These are phyloP conservation scores for Morpho helenor DNA, from an alignment of 2,888 invertebrate genomes.

Conservation along the genomic window DNA sequence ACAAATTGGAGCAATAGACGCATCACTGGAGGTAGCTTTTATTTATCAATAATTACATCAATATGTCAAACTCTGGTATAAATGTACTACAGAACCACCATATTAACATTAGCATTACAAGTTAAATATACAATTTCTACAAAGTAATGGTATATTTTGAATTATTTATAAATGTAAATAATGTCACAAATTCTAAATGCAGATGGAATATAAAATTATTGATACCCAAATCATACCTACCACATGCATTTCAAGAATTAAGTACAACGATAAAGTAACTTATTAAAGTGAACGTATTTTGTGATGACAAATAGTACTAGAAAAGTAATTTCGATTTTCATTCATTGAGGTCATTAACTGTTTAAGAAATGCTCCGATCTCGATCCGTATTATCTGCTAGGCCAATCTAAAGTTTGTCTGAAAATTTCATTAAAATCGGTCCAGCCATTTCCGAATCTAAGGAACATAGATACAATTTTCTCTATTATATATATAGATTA, in stretches of 20 bases:
- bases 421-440: too few species aligned
- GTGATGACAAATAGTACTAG: too few species aligned
- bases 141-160: background rate
- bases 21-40: conserved; percentile 18
- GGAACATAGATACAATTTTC: too few species aligned
- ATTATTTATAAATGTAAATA: conserved; percentile 1
- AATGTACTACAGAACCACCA: conserved; percentile 1
- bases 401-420: too few species aligned
- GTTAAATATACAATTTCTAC: conserved; percentile 2
- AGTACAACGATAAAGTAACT: too few species aligned
- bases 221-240: conserved; percentile 3
- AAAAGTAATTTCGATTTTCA: too few species aligned
- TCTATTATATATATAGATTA: too few species aligned
- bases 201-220: conserved; percentile 11
- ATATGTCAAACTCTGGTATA: conserved; percentile 6
- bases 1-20: conserved; percentile 9
- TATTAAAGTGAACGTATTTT: too few species aligned
- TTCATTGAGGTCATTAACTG: too few species aligned
- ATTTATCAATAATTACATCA: background rate
- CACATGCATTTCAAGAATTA: background rate
- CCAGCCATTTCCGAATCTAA: too few species aligned
- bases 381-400: too few species aligned
- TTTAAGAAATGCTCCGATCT: too few species aligned
- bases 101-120: conserved; percentile 3
- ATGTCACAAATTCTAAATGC: conserved; percentile 7